A percentile compares a stretch with the other conserved stretches of the same genome.
phyloP scores from a whole-genome alignment of 2,888 invertebrate species.

The Polia nebulosa region DNA sequence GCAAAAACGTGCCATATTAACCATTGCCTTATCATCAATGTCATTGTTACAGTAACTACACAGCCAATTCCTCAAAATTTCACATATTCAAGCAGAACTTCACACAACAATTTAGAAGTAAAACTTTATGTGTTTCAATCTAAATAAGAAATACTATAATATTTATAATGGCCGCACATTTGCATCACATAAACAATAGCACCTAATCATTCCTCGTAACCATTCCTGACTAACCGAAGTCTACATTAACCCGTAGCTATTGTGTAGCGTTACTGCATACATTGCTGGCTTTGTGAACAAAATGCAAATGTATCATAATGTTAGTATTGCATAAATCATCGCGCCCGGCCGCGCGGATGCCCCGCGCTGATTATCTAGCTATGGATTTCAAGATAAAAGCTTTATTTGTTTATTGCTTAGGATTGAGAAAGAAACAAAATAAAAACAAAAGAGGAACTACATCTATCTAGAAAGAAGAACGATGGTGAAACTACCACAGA shows the following conservation, averaged over 20 bases:
- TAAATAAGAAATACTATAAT: slow-evolving; percentile 65
- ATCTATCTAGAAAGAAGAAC: background rate
- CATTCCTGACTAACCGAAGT: slow-evolving; percentile 67
- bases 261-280: slow-evolving; percentile 68
- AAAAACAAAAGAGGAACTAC: slow-evolving; percentile 1
- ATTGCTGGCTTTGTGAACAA: slow-evolving; percentile 76
- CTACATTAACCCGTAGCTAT: slow-evolving; percentile 68
- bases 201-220: slow-evolving; percentile 68
- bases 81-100: slow-evolving; percentile 8
- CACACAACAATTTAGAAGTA: slow-evolving; percentile 18
- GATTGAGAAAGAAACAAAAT: slow-evolving; percentile 4
- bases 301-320: slow-evolving; percentile 83
- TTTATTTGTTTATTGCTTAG: slow-evolving; percentile 70
- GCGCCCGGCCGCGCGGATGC: slow-evolving; percentile 75
- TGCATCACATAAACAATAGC: slow-evolving; percentile 69
- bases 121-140: slow-evolving; percentile 51
- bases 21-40: background rate
- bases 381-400: slow-evolving; percentile 77
- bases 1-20: background rate
- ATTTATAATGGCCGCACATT: slow-evolving; percentile 66
- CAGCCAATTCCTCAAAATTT: slow-evolving; percentile 6
- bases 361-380: slow-evolving; percentile 80
- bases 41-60: background rate
- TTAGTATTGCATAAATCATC: slow-evolving; percentile 80
- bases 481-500: background rate